A percentile compares a stretch with the other conserved stretches of the same genome.
These are phyloP conservation scores for Aquatica leii DNA, from an alignment of 2,888 invertebrate species.

Conservation along the genomic window DNA sequence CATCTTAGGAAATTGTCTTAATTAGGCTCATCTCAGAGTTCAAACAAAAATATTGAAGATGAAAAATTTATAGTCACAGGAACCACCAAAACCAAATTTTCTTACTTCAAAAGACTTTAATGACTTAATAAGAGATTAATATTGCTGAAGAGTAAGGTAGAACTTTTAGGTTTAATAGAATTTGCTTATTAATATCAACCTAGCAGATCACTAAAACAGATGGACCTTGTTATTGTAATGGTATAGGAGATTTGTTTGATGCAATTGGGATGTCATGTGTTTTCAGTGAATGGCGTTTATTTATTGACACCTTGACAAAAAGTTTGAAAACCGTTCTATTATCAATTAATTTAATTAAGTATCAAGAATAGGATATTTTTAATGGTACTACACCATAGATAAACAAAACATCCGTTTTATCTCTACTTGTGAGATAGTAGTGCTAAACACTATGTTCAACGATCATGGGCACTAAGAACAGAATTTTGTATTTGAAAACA, in stretches of 20 bases:
- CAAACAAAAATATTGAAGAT: too few species aligned
- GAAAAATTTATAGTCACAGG: too few species aligned
- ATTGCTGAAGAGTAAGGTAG: too few species aligned
- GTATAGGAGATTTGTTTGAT: background rate
- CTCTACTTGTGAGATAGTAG: conserved; percentile 45
- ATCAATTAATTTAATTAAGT: conserved; percentile 45
- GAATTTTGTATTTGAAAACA: conserved; percentile 36
- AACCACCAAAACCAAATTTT: background rate
- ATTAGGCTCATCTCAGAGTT: background rate
- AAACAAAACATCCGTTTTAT: conserved; percentile 45
- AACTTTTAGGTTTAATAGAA: background rate
- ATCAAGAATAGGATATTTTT: conserved; percentile 25
- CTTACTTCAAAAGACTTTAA: background rate
- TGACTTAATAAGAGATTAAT: background rate
- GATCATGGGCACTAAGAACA: conserved; percentile 37
- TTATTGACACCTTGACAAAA: background rate
- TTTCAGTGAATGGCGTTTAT: background rate
- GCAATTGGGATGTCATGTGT: background rate
- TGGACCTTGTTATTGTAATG: background rate
- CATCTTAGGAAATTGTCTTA: background rate
- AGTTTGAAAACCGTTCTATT: background rate
- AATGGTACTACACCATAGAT: conserved; percentile 45
- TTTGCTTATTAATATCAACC: background rate
- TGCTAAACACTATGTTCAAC: conserved; percentile 36
- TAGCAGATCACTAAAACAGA: background rate